Evolutionary conservation across 2,113 vertebrate species (phyloP), one percentile per base, ranked within the genome.

Genomic region (Lamprotornis superbus): DNA sequence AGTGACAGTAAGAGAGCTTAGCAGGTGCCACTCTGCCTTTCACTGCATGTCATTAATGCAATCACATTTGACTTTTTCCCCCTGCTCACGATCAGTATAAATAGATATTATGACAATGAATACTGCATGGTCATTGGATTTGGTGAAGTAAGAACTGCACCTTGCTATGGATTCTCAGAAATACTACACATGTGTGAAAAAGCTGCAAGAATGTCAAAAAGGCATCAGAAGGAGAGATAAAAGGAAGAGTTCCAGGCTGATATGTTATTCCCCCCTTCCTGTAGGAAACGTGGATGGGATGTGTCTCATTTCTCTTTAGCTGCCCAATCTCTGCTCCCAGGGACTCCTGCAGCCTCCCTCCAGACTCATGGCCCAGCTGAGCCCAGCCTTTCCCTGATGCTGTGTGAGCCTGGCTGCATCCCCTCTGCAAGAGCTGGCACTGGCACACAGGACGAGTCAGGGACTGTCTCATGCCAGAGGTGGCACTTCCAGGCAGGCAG

Each of bases 31-130:
- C 50, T 64, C 11, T 71, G 42, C 35, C 47, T 83, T 61, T 78
- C 47, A 13, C 11, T 85, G 30, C 40, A 31, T 23, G n/a, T 61
- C 86, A 78, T 37, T 6, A 82, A 40, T 28, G 11, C 9, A 57
- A 40, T 35, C 77, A 37, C 61, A 78, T 46, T n/a, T 40, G 31
- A 13, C 15, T 59, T 92, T 85, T 28, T 86, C 12, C n/a, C 10
- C 5, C 19, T n/a, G 5, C 2, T 35, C 55, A 83, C 55, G 30
- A 59, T 82, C 12, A 0, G 0, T 9, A 11, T 69, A n/a, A 3
- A 0, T 0, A 2, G 4, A 22, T 0, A 0, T 1, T 3, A 2
- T 3, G 0, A 0, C 0, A 5, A 39, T 15, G 47, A 47, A 33
- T 0, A 2, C 28, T 84, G 82, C 23, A 4, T 1, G 0, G 6